A percentile compares a stretch with the other conserved stretches of the same genome.
These are phyloP conservation scores for Tupaia chinensis DNA, from an alignment of 2,113 vertebrate species.

Conservation along the genomic window DNA sequence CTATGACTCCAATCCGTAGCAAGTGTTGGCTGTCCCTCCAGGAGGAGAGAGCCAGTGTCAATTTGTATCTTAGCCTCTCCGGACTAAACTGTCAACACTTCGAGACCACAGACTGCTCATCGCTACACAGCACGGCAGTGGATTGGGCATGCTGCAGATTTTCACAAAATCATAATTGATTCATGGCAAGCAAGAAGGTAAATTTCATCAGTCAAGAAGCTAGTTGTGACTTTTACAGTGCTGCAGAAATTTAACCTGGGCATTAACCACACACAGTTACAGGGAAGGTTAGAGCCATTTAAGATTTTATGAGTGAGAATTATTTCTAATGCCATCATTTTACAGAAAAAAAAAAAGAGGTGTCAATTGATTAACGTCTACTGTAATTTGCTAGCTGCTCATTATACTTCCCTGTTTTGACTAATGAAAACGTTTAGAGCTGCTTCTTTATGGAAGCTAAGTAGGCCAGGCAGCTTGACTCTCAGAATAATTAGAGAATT, in stretches of 20 bases:
- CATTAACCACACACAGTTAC: not conserved
- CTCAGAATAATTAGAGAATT: conserved; percentile 66
- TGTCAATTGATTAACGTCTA: conserved; percentile 57
- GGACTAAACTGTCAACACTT: not conserved
- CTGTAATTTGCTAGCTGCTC: conserved; percentile 54
- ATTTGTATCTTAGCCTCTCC: not conserved
- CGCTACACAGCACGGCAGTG: not conserved
- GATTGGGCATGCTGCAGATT: not conserved
- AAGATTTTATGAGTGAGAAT: conserved; percentile 23
- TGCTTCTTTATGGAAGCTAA: conserved; percentile 55
- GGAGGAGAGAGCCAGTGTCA: not conserved
- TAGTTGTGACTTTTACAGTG: conserved; percentile 39
- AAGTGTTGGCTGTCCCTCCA: no score
- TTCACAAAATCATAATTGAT: not conserved
- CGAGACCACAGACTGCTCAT: not conserved
- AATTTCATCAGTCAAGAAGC: conserved; percentile 27
- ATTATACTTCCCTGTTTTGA: conserved; percentile 57
- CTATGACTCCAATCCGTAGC: no score
- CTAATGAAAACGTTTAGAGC: conserved; percentile 50
- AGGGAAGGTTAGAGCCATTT: not conserved
- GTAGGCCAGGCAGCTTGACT: conserved; percentile 31
- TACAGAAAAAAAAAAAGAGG: not conserved
- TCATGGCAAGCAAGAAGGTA: not conserved
- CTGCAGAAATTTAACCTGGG: not conserved
- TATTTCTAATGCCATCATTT: conserved; percentile 48